Evolutionary conservation across 2,888 invertebrate genomes (phyloP), one percentile per base, ranked within the genome.

Genomic region (Colostygia pectinataria): DNA sequence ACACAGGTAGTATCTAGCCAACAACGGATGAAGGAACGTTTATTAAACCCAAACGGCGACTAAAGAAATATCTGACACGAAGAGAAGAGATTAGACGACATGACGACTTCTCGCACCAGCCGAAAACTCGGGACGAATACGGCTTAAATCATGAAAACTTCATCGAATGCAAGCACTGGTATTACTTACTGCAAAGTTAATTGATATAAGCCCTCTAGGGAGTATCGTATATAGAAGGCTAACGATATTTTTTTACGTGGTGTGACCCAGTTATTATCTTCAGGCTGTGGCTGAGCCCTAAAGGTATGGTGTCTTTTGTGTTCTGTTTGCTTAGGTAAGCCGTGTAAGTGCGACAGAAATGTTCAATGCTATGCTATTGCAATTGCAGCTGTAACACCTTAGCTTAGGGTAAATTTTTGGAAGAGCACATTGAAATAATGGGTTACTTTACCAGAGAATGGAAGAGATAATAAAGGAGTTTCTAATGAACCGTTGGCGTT

Each of bases 291-390:
- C 24, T 29, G 10, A 33, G 25, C 43, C 45, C 43, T 37, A 25
- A 36, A 44, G 51, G 53, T 55, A 51, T 45, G 46, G 43, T 46
- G 50, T 56, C 50, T 56, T 55, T 53, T 59, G 56, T 59, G 48
- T 51, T 42, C 32, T 51, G 49, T 58, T 58, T 51, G 55, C 53
- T 58, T 53, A 53, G 58, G 51, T 55, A 48, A 51, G 48, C 45
- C 47, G 29, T 55, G 51, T 48, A 46, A 48, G 55, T 41, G 36
- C 36, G 31, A 29, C 37, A 25, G 31, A 40, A 29, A 42, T 48
- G 32, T 23, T 33, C 25, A 43, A 8, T 28, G 14, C 28, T 24
- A 8, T 14, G 24, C 9, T 32, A 32, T 7, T 40, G 34, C 31
- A 48, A 48, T 41, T 48, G 41, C 29, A 48, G 18, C 36, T 37